phyloP scores from a whole-genome alignment of 2,888 invertebrate genomes.

The Rhorus exstirpatorius region DNA sequence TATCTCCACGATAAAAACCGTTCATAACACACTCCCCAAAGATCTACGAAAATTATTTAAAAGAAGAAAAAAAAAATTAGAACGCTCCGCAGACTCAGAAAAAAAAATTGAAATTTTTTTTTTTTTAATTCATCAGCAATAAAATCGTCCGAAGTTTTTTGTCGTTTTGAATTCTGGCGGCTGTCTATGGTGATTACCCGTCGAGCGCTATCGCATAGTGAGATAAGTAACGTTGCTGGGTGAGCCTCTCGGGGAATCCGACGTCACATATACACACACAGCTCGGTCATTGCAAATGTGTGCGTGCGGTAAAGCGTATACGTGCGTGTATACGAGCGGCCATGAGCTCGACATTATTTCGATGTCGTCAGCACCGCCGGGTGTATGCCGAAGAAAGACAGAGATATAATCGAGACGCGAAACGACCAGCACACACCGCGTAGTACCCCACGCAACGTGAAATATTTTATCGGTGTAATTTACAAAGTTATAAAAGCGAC shows the following conservation, averaged over 20 bases:
- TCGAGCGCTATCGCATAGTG: constrained; percentile 23
- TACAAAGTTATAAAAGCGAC: background rate
- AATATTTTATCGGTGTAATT: constrained; percentile 15
- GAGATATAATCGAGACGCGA: constrained; percentile 51
- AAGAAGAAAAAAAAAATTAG: no score
- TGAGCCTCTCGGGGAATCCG: constrained; percentile 27
- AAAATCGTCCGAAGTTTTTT: background rate
- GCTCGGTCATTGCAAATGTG: constrained; percentile 4
- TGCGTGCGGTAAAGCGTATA: background rate
- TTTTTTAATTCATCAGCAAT: background rate
- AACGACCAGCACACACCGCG: constrained; percentile 59
- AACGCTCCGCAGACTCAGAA: no score
- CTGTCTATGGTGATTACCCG: constrained; percentile 10
- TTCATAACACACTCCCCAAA: no score
- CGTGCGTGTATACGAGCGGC: background rate
- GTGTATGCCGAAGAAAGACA: constrained; percentile 40
- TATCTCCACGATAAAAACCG: no score
- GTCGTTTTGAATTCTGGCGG: constrained; percentile 57
- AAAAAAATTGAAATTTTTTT: no score
- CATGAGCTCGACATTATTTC: constrained; percentile 40
- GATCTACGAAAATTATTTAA: background rate
- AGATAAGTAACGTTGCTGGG: constrained; percentile 58
- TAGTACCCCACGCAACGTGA: constrained; percentile 25
- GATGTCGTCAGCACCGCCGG: constrained; percentile 39
- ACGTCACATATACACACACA: constrained; percentile 4